Evolutionary conservation across 2,797 vertebrate species (phyloP), one percentile per base, ranked within the genome.

Genomic region (Gastrophryne carolinensis): DNA sequence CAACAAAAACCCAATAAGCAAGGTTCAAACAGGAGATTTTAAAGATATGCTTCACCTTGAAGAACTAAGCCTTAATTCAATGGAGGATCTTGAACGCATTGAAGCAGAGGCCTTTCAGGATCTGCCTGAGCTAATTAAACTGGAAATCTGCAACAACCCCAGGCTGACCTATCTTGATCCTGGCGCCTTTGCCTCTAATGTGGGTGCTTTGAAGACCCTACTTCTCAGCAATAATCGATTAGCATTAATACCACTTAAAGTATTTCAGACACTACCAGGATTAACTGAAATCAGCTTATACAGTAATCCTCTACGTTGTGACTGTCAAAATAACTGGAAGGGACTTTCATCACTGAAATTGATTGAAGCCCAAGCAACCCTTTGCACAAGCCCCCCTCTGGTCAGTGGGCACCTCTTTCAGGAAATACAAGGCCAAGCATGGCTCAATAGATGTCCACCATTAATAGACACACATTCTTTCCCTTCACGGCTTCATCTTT

Each of bases 21-120:
- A 84, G 47, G 66, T 94, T 65, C 84, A 84, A 75, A 80, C 83
- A 57, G 91, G 92, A 24, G 92, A 93, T 37, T 93, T 94, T 68
- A 85, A 84, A 79, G 87, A 91, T 80, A 89, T 92, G 62, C 84
- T 81, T 27, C 90, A 92, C 75, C 82, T 94, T 64, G 91, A 93
- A 79, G 92, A 93, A 79, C 87, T 94, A 54, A 93, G 92, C 80
- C 81, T 94, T 70, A 93, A 93, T 83, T 91, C 91, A 83, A 92
- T 93, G 91, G 91, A 92, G 0, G 84, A 92, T 24, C 85, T 94
- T 29, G 78, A 90, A 24, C 80, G 89, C 67, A 87, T 94, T 56
- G 91, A 93, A 34, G 81, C 64, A 17, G 83, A 65, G 1, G 86
- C 92, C 1, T 94, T 94, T 73, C 84, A 86, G 54, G 89, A 91